A percentile compares a stretch with the other conserved stretches of the same genome.
phyloP scores from a whole-genome alignment of 2,113 vertebrate species.

The Triplophysa siluroides region DNA sequence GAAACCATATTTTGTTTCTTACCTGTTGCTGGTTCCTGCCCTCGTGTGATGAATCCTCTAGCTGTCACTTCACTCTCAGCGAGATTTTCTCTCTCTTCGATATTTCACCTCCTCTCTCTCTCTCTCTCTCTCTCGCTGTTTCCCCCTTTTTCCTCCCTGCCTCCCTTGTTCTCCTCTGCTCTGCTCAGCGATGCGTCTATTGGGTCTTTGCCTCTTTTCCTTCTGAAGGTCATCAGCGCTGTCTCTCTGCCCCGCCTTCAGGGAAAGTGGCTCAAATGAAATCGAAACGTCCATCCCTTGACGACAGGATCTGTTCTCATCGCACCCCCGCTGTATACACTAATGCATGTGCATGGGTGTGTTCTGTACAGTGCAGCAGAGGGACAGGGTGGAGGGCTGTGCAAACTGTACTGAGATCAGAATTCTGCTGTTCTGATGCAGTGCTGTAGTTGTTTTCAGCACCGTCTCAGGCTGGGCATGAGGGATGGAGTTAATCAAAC shows the following conservation, averaged over 20 bases:
- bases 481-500: slow-evolving; percentile 11
- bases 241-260: slow-evolving; percentile 53
- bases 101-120: slow-evolving; percentile 53
- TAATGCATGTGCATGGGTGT: slow-evolving; percentile 15
- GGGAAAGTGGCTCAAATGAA: slow-evolving; percentile 58
- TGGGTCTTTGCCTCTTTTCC: slow-evolving; percentile 63
- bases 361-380: slow-evolving; percentile 38
- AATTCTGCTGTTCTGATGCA: slow-evolving; percentile 6
- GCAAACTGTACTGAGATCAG: neutral
- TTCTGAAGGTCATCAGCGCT: slow-evolving; percentile 68
- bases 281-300: slow-evolving; percentile 62
- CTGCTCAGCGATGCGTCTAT: slow-evolving; percentile 59
- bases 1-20: slow-evolving; percentile 59
- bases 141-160: slow-evolving; percentile 43
- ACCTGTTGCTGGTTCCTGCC: slow-evolving; percentile 76
- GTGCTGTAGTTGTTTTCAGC: neutral
- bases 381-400: neutral
- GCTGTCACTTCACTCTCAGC: slow-evolving; percentile 21
- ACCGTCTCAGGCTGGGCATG: slow-evolving; percentile 19
- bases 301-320: slow-evolving; percentile 51
- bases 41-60: slow-evolving; percentile 53
- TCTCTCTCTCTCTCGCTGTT: slow-evolving; percentile 41
- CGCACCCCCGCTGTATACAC: slow-evolving; percentile 23
- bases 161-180: slow-evolving; percentile 50
- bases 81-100: slow-evolving; percentile 59